Evolutionary conservation across 2,797 vertebrate species (phyloP).

Genomic region (Oophaga sylvatica): DNA sequence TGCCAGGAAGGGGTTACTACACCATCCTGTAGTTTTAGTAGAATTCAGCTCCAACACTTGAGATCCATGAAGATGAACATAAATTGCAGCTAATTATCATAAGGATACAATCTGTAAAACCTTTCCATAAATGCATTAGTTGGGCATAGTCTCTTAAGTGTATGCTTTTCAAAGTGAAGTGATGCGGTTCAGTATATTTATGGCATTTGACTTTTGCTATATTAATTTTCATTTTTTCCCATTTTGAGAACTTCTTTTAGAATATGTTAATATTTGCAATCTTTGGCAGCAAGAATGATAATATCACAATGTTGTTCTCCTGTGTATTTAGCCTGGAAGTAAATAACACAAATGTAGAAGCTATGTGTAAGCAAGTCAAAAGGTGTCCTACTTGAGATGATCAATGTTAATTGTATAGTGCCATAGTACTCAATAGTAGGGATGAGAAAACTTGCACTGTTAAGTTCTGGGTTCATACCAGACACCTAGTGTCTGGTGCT

Average conservation of each 20-base stretch:
- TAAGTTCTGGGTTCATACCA: no score
- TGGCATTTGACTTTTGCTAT: neutral
- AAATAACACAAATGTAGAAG: neutral
- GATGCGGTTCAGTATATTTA: neutral
- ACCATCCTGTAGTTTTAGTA: neutral
- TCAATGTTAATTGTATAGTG: no score
- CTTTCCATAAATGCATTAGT: constrained; percentile 9
- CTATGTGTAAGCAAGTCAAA: no score
- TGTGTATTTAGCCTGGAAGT: neutral
- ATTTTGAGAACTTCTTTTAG: neutral
- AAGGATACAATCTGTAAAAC: neutral
- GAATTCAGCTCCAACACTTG: neutral
- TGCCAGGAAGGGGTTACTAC: neutral
- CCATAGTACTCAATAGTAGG: no score
- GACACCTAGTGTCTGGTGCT: no score
- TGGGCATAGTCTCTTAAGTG: neutral
- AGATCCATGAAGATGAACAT: constrained; percentile 19
- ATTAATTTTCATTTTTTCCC: neutral
- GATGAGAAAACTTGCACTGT: no score
- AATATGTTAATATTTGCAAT: neutral
- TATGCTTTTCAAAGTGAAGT: neutral
- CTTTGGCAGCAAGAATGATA: neutral
- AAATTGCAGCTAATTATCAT: constrained; percentile 43
- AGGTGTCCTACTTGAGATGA: no score
- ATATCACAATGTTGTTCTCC: neutral